phyloP scores from a whole-genome alignment of 2,797 vertebrate species.

The Macroramphosus scolopax region DNA sequence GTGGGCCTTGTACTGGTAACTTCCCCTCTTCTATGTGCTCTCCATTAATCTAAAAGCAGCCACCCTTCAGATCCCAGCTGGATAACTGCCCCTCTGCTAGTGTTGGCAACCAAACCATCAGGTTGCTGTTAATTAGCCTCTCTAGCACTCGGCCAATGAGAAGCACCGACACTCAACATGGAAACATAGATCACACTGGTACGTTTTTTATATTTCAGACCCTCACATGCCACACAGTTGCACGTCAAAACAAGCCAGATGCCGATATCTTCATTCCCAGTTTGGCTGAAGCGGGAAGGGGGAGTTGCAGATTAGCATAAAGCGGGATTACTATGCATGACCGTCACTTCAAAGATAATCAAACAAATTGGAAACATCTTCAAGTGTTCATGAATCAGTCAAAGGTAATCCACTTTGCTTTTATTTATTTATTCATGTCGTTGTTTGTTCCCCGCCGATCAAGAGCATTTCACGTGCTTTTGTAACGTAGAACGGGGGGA shows the following conservation, averaged over 20 bases:
- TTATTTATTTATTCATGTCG: conserved; percentile 49
- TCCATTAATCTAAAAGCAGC: conserved; percentile 57
- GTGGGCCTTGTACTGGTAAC: conserved; percentile 14
- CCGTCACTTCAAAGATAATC: conserved; percentile 74
- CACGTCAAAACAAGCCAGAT: conserved; percentile 34
- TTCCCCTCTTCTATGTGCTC: conserved; percentile 29
- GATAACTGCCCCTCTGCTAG: conserved; percentile 56
- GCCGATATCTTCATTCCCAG: conserved; percentile 43
- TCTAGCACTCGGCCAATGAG: conserved; percentile 44
- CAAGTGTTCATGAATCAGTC: conserved; percentile 67
- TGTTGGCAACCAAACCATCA: conserved; percentile 45
- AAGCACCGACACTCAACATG: conserved; percentile 16
- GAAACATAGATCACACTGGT: conserved; percentile 13
- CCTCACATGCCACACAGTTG: conserved; percentile 17
- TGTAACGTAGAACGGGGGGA: conserved; percentile 21
- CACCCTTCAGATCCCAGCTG: conserved; percentile 58
- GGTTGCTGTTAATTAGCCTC: conserved; percentile 58
- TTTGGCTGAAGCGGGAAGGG: conserved; percentile 25
- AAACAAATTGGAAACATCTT: conserved; percentile 70
- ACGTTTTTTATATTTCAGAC: conserved; percentile 41
- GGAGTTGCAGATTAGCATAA: conserved; percentile 63
- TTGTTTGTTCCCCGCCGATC: conserved; percentile 21
- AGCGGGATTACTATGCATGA: conserved; percentile 65
- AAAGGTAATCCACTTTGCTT: conserved; percentile 61
- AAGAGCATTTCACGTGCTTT: conserved; percentile 51